Conservation (phyloP, 2,113 vertebrate genomes). For the Gymnarchus niloticus region DNA sequence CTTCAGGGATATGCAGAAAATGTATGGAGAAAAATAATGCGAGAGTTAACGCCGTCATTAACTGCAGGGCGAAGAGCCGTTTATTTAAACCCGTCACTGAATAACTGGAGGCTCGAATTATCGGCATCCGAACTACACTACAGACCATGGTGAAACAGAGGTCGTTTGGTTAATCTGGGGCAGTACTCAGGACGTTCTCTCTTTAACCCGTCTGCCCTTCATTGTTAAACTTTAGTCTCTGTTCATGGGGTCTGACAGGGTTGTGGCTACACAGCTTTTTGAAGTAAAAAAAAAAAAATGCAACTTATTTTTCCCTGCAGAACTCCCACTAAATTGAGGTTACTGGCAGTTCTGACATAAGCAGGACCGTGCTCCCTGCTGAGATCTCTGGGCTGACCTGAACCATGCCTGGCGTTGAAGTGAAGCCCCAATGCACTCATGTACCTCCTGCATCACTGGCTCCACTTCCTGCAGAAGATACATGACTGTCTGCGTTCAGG, state of each 20-base stretch:
- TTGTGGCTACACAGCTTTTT: background rate
- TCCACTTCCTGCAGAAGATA: background rate
- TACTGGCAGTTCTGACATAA: background rate
- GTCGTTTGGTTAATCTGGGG: background rate
- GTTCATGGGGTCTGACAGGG: background rate
- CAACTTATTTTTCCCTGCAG: background rate
- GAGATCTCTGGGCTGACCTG: background rate
- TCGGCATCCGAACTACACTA: slow-evolving; percentile 37
- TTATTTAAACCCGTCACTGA: slow-evolving; percentile 42
- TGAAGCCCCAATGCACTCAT: background rate
- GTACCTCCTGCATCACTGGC: background rate
- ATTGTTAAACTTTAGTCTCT: background rate
- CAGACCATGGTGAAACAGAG: slow-evolving; percentile 40
- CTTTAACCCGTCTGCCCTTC: background rate
- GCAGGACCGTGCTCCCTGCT: background rate
- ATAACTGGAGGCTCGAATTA: slow-evolving; percentile 44
- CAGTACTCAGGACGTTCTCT: background rate
- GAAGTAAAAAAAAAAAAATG: background rate
- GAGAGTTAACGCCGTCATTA: slow-evolving; percentile 44
- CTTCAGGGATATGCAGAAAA: slow-evolving; percentile 39
- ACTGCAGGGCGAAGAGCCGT: slow-evolving; percentile 43
- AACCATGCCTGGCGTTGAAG: background rate
- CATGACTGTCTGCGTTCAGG: background rate
- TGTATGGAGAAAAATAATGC: slow-evolving; percentile 45
- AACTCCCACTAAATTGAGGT: background rate